Base-by-base conservation (phyloP, 2,113 vertebrate genomes). In the Pundamilia nyererei region DNA sequence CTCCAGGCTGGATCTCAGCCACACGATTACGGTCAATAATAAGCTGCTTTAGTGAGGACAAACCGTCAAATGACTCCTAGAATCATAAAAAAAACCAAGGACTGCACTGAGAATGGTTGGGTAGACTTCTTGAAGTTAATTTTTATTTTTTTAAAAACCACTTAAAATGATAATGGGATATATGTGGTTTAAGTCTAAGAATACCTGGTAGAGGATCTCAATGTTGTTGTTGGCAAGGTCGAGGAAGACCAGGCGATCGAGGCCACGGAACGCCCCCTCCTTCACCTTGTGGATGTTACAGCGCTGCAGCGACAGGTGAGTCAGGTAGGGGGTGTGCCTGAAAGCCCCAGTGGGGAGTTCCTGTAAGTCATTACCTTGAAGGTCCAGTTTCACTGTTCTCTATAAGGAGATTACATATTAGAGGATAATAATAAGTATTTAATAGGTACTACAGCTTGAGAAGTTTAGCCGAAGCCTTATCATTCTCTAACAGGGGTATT, bases 191-290 rank as follows among this genome's bases (percentile, higher is more conserved):
- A 5, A 9, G 8, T 77, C n/a, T 65, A 29, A 86, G 6, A 84
- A 60, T 92, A 96, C 96, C 96, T 99, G 98, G 80, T 97, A 98
- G 86, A 99, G 97, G 7, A 96, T 56, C 0, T 96, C 88, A 81
- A 99, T 97, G 60, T 95, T 90, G 83, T 99, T 99, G 92, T 95
- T 96, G 79, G 97, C 98, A 94, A 99, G 91, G 91, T 97, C 97
- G 85, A 99, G 98, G 68, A 97, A 96, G 10, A 98, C 89, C 72
- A 99, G 94, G 60, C 98, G 97, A 0, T 97, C 97, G 24, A 99
- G 97, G 29, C 97, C 96, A 0, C 97, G 96, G 89, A 99, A 99
- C 14, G 98, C 98, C 1, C 98, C 98, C 89, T 99, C 98, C 14
- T 96, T 96, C 62, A 99, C 96, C 53, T 38, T 96, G 58, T 95